Conservation (phyloP, 2,113 vertebrate genomes). For the Clarias macrocephalus region DNA sequence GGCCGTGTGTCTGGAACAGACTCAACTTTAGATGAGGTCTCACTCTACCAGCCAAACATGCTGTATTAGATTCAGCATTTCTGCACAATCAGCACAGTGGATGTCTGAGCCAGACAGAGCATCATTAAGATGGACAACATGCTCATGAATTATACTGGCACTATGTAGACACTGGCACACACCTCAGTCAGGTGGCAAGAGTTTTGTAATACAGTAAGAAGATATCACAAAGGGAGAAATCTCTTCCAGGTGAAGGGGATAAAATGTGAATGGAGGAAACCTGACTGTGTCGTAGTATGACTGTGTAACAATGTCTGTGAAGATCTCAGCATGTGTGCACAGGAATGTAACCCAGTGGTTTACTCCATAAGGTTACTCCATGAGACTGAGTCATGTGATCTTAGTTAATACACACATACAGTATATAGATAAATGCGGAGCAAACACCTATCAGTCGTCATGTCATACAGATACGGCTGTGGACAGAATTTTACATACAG, state of each 20-base stretch:
- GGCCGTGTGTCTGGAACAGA: not conserved
- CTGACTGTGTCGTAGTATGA: not conserved
- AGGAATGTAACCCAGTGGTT: not conserved
- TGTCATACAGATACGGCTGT: not conserved
- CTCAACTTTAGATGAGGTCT: not conserved
- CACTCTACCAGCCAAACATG: not conserved
- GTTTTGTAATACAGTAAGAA: not conserved
- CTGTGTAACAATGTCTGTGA: not conserved
- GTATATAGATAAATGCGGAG: not conserved
- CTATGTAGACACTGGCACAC: not conserved
- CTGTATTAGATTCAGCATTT: not conserved
- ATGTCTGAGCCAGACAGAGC: not conserved
- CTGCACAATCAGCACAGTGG: not conserved
- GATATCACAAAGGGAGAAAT: not conserved
- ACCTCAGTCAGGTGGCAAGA: not conserved
- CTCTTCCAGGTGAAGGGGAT: not conserved
- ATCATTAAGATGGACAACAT: not conserved
- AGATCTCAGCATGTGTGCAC: not conserved
- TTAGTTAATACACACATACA: not conserved
- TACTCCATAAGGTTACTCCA: not conserved
- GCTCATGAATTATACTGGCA: not conserved
- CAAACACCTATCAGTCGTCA: not conserved
- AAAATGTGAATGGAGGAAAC: not conserved
- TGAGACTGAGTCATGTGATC: not conserved
- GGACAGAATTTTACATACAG: too few species aligned